Evolutionary conservation across 2,888 invertebrate species (phyloP).

Genomic region (Phyllotreta striolata): DNA sequence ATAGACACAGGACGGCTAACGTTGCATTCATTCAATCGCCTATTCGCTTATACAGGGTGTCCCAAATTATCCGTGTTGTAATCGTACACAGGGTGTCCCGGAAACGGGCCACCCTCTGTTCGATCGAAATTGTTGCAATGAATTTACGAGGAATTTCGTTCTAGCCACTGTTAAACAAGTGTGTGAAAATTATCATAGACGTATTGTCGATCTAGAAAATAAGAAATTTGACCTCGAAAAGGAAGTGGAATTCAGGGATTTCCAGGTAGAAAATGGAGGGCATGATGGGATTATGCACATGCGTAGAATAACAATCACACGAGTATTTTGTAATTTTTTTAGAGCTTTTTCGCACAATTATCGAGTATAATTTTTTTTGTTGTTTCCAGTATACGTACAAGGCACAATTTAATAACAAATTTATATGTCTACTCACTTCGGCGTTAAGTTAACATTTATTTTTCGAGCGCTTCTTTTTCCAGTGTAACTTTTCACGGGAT

Average conservation of each 20-base stretch:
- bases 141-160: slow-evolving; percentile 39
- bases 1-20: not conserved
- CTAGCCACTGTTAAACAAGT: slow-evolving; percentile 58
- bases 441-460: slow-evolving; percentile 28
- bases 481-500: not conserved
- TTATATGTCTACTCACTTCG: slow-evolving; percentile 22
- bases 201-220: slow-evolving; percentile 83
- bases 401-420: slow-evolving; percentile 30
- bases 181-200: slow-evolving; percentile 77
- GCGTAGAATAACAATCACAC: slow-evolving; percentile 41
- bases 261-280: slow-evolving; percentile 76
- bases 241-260: slow-evolving; percentile 94
- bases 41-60: too few species aligned
- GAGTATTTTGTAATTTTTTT: slow-evolving; percentile 39
- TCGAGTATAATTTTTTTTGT: slow-evolving; percentile 20
- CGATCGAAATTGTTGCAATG: slow-evolving; percentile 7
- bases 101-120: not conserved
- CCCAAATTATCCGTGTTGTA: not conserved
- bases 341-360: slow-evolving; percentile 48
- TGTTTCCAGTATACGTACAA: slow-evolving; percentile 15
- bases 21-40: too few species aligned
- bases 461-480: not conserved
- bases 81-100: too few species aligned
- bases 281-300: slow-evolving; percentile 44
- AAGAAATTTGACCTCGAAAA: slow-evolving; percentile 98